These are phyloP conservation scores for Menura novaehollandiae DNA, from an alignment of 2,113 vertebrate species.

Conservation along the genomic window DNA sequence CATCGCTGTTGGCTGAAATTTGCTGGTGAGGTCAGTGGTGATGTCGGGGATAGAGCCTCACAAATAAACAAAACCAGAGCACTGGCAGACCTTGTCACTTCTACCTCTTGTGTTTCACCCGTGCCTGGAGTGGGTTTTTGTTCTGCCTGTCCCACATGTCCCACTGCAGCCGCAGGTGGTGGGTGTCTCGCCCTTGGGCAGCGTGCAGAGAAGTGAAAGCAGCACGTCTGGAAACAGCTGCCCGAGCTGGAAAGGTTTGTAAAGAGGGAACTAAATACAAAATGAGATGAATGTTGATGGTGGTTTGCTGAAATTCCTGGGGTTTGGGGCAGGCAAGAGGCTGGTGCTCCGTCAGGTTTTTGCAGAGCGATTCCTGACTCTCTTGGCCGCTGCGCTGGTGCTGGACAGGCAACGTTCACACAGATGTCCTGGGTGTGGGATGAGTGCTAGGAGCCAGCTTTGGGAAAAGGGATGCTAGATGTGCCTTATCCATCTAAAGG, in stretches of 20 bases:
- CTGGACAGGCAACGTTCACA: accelerated
- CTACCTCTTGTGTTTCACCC: accelerated
- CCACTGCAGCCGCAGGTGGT: background rate
- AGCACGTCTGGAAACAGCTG: background rate
- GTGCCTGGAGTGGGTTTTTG: background rate
- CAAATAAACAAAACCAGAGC: background rate
- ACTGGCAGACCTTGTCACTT: background rate
- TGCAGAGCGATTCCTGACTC: background rate
- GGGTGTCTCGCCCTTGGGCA: background rate
- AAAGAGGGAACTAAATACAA: background rate
- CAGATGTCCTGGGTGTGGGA: accelerated
- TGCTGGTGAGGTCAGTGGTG: background rate
- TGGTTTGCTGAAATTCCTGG: background rate
- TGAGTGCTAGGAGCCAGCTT: background rate
- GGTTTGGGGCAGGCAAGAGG: background rate
- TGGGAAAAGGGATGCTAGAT: background rate
- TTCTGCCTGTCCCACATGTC: background rate
- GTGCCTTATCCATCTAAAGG: background rate
- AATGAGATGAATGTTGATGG: accelerated
- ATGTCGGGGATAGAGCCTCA: background rate
- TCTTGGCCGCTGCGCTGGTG: accelerated
- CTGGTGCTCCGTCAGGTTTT: background rate
- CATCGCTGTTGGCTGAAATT: background rate
- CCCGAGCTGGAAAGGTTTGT: too few relatives aligned
- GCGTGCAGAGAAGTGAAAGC: background rate